Evolutionary conservation across 2,888 invertebrate genomes (phyloP).

Genomic region (Megastigmus dorsalis): DNA sequence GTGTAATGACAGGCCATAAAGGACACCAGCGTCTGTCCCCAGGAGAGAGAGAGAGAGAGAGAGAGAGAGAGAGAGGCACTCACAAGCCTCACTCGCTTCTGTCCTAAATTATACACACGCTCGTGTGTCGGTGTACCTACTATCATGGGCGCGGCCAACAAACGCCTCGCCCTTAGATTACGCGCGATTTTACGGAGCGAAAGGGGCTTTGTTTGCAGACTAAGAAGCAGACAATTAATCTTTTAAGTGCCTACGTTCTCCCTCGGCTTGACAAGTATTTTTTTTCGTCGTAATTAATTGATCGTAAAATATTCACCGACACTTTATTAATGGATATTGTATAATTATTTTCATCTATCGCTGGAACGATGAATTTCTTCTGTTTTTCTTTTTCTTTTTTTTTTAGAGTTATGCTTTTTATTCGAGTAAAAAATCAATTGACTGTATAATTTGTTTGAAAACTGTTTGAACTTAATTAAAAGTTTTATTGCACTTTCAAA

Average conservation of each 20-base stretch:
- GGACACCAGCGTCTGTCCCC: conserved; percentile 45
- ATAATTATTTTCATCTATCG: too few relatives aligned
- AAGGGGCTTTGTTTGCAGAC: neutral
- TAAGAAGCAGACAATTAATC: neutral
- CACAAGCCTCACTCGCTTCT: neutral
- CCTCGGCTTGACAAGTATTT: too few relatives aligned
- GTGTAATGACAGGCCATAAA: conserved; percentile 44
- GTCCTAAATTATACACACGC: conserved; percentile 17
- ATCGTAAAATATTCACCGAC: too few relatives aligned
- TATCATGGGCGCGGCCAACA: conserved; percentile 17
- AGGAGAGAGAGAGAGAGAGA: neutral
- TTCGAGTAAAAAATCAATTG: too few relatives aligned
- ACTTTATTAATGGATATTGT: too few relatives aligned
- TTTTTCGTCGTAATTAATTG: too few relatives aligned
- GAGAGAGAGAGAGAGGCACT: neutral
- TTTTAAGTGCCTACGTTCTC: neutral
- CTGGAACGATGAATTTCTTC: too few relatives aligned
- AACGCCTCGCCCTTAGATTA: conserved; percentile 40
- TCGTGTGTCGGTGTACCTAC: neutral
- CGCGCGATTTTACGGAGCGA: neutral
- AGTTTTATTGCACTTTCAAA: too few relatives aligned
- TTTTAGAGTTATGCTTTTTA: too few relatives aligned
- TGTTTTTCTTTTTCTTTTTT: too few relatives aligned
- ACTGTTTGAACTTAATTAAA: too few relatives aligned
- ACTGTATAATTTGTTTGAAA: too few relatives aligned